Percentiles rank a stretch among this genome's conserved stretches.
phyloP scores from a whole-genome alignment of 2,113 vertebrate genomes.

The Dipodomys ordii region DNA sequence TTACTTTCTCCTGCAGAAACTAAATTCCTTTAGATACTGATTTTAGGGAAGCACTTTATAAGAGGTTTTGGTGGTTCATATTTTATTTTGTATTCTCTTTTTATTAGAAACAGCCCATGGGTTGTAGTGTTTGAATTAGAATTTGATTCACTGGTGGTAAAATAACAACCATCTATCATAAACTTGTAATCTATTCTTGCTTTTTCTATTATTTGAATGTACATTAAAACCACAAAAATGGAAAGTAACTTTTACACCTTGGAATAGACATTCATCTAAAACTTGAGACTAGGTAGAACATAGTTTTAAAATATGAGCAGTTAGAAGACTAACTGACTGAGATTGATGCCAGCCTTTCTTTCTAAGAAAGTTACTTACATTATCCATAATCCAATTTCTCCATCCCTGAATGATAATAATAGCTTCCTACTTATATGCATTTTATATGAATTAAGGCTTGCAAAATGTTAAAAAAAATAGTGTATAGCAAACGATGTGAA shows the following conservation, averaged over 20 bases:
- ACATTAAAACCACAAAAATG: constrained; percentile 57
- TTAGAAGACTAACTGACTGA: background rate
- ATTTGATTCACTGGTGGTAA: constrained; percentile 68
- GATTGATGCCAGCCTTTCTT: background rate
- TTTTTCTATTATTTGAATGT: constrained; percentile 64
- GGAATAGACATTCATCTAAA: constrained; percentile 48
- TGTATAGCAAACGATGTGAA: background rate
- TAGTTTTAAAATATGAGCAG: background rate
- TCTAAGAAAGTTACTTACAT: background rate
- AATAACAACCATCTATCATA: constrained; percentile 70
- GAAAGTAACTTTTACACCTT: constrained; percentile 56
- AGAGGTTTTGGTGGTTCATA: constrained; percentile 67
- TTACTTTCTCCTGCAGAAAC: constrained; percentile 27
- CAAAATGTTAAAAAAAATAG: background rate
- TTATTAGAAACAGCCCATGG: constrained; percentile 77
- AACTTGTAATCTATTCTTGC: constrained; percentile 64
- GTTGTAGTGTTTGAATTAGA: constrained; percentile 70
- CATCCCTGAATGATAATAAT: background rate
- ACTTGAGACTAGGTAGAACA: background rate
- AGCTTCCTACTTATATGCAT: background rate
- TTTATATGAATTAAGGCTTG: background rate
- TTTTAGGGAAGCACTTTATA: constrained; percentile 59
- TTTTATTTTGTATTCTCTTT: constrained; percentile 67
- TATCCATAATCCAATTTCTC: constrained; percentile 14
- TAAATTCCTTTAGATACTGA: background rate